Percentiles rank a stretch among this genome's conserved stretches.
Conservation (phyloP, 2,797 vertebrate genomes). For the Enteromius paludinosus region DNA sequence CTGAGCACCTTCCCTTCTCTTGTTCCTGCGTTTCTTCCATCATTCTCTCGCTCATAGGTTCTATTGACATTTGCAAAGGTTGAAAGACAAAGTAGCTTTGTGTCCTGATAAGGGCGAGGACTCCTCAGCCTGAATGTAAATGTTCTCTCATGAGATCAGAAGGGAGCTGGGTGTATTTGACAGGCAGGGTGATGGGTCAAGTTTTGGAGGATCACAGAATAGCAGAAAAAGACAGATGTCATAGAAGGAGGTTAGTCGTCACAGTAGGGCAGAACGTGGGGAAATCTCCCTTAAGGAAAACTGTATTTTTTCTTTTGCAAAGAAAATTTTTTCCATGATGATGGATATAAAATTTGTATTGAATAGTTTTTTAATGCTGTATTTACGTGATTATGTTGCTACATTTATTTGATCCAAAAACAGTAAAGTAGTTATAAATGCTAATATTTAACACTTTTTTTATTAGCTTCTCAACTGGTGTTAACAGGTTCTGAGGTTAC, state of each 20-base stretch:
- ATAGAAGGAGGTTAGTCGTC: background rate
- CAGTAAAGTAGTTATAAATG: background rate
- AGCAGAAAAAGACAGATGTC: conserved; percentile 26
- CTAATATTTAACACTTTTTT: background rate
- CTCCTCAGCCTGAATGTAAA: conserved; percentile 78
- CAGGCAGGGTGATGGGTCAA: conserved; percentile 22
- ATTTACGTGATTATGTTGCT: background rate
- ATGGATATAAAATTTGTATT: background rate
- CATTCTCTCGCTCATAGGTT: conserved; percentile 52
- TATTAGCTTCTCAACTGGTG: background rate
- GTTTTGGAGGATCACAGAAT: conserved; percentile 23
- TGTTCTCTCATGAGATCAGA: conserved; percentile 49
- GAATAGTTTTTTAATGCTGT: background rate
- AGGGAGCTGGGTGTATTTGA: background rate
- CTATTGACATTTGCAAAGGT: conserved; percentile 86
- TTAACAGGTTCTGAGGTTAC: background rate
- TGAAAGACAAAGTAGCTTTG: conserved; percentile 84
- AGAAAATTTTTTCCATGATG: background rate
- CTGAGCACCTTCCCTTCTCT: conserved; percentile 40
- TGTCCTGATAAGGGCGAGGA: conserved; percentile 79
- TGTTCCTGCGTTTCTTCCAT: background rate
- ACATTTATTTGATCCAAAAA: background rate
- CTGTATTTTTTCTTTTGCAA: background rate
- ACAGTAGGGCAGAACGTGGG: background rate
- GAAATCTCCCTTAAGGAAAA: background rate